These are phyloP conservation scores for Acronicta psi DNA, from an alignment of 2,888 invertebrate species.

Conservation along the genomic window DNA sequence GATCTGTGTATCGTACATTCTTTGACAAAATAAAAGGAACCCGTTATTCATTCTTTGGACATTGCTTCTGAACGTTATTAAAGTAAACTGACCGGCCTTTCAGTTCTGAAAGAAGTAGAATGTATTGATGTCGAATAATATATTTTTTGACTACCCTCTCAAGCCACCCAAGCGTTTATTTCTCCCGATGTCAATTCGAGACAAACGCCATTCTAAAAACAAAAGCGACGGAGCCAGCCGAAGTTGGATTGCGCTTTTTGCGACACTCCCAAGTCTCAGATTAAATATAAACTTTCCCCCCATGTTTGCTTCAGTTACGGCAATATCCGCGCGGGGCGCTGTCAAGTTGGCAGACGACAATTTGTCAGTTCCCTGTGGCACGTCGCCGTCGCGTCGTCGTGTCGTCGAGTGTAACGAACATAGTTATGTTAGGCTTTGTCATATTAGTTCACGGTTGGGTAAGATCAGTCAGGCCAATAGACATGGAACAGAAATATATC, in stretches of 20 bases:
- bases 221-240: conserved; percentile 59
- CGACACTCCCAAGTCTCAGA: conserved; percentile 63
- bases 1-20: conserved; percentile 30
- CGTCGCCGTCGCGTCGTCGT: conserved; percentile 46
- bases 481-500: conserved; percentile 18
- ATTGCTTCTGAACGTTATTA: conserved; percentile 35
- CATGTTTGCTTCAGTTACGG: conserved; percentile 63
- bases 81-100: not conserved
- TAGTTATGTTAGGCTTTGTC: conserved; percentile 49
- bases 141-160: conserved; percentile 18
- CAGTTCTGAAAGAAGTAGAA: not conserved
- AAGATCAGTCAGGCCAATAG: conserved; percentile 19
- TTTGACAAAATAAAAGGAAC: conserved; percentile 22
- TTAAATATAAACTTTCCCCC: conserved; percentile 77
- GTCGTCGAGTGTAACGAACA: conserved; percentile 37
- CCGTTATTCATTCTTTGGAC: conserved; percentile 33
- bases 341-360: conserved; percentile 67
- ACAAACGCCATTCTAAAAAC: conserved; percentile 58
- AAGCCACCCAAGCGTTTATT: conserved; percentile 31
- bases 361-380: conserved; percentile 63
- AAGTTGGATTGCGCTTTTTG: conserved; percentile 69
- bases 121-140: conserved; percentile 1
- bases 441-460: conserved; percentile 52
- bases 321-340: conserved; percentile 67
- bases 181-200: conserved; percentile 45